Evolutionary conservation across 2,113 vertebrate genomes (phyloP).

Genomic region (Laticauda colubrina): DNA sequence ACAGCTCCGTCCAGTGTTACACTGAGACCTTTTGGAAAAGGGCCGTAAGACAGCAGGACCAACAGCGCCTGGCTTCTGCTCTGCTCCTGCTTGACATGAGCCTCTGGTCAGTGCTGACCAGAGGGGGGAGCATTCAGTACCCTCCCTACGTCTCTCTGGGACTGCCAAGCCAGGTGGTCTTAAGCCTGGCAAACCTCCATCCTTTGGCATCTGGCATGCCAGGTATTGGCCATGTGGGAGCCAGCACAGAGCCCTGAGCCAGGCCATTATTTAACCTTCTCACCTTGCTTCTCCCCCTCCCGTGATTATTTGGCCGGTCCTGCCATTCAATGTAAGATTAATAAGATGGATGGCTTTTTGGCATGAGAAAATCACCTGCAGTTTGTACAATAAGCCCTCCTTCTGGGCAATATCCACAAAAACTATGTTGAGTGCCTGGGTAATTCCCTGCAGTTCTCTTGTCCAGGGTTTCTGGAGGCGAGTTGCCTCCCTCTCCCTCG

Average conservation of each 20-base stretch:
- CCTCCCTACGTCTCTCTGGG: background rate
- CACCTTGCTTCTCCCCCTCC: background rate
- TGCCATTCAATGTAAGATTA: background rate
- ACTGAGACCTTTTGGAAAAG: background rate
- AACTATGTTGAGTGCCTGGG: background rate
- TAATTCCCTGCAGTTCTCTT: background rate
- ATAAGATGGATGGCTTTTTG: background rate
- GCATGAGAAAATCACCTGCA: background rate
- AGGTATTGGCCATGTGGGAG: background rate
- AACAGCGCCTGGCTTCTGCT: background rate
- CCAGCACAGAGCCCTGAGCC: background rate
- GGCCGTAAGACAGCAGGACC: no score
- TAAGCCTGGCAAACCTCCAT: background rate
- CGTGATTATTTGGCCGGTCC: background rate
- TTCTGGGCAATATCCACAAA: background rate
- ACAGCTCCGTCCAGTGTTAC: background rate
- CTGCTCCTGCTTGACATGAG: background rate
- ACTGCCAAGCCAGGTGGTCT: background rate
- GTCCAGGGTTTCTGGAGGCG: background rate
- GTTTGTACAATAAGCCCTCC: background rate
- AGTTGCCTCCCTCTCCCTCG: background rate
- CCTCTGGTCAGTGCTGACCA: background rate
- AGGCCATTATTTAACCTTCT: background rate
- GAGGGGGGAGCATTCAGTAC: no score
- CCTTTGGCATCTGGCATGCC: background rate